A percentile compares a stretch with the other conserved stretches of the same genome.
Conservation (phyloP, 2,797 vertebrate species). For the Tragopan temminckii region DNA sequence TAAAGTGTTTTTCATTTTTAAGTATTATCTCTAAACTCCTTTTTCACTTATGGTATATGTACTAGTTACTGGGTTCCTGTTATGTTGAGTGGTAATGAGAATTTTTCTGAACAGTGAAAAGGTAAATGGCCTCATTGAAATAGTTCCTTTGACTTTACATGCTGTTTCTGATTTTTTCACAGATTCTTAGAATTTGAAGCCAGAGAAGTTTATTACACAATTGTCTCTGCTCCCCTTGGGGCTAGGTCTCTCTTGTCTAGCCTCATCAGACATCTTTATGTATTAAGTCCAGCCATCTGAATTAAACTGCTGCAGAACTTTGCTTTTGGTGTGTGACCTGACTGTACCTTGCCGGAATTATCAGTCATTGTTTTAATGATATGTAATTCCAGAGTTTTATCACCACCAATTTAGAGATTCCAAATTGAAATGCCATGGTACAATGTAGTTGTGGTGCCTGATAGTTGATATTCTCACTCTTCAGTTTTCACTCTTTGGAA, state of each 20-base stretch:
- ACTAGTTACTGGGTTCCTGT: slow-evolving; percentile 46
- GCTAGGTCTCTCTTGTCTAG: not conserved
- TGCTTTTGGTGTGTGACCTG: not conserved
- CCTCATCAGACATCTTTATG: not conserved
- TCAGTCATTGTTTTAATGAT: slow-evolving; percentile 37
- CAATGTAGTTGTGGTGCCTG: slow-evolving; percentile 2
- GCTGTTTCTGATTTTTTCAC: not conserved
- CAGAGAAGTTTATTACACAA: not conserved
- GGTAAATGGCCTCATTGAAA: not conserved
- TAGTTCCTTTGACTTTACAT: not conserved
- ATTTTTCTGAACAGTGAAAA: slow-evolving; percentile 11
- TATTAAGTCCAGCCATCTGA: not conserved
- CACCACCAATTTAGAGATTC: slow-evolving; percentile 20
- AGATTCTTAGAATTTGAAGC: not conserved
- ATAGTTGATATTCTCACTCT: slow-evolving; percentile 4
- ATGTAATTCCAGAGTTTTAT: slow-evolving; percentile 50
- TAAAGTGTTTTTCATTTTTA: not conserved
- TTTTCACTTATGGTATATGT: not conserved
- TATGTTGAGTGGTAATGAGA: not conserved
- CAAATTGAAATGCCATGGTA: slow-evolving; percentile 7
- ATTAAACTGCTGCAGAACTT: not conserved
- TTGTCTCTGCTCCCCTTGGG: not conserved
- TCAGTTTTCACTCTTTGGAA: slow-evolving; percentile 27
- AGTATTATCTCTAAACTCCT: slow-evolving; percentile 1
- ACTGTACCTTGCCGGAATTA: slow-evolving; percentile 1